Percentiles rank a stretch among this genome's conserved stretches.
These are phyloP conservation scores for Porites divaricata DNA, from an alignment of 92 coral and sea anemone species.

Conservation along the genomic window DNA sequence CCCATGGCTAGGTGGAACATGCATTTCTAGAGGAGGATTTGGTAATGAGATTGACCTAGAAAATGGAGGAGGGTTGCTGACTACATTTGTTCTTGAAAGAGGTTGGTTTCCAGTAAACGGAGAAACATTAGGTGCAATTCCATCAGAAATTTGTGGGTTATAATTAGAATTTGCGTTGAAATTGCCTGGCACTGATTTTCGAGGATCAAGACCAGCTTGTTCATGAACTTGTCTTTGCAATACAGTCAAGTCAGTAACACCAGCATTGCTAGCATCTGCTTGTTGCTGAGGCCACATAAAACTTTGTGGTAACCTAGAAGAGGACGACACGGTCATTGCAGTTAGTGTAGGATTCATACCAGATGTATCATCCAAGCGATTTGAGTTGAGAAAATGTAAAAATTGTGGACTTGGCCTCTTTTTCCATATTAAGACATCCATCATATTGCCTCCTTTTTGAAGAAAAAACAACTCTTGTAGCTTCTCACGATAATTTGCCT, in stretches of 20 bases:
- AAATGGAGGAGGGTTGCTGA: constrained; percentile 61
- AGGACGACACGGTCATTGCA: constrained; percentile 61
- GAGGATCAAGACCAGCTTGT: constrained; percentile 83
- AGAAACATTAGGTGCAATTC: constrained; percentile 87
- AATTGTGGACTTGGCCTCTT: constrained; percentile 82
- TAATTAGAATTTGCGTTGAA: constrained; percentile 68
- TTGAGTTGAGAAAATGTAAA: constrained; percentile 70
- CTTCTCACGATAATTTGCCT: constrained; percentile 84
- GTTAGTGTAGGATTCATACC: constrained; percentile 66
- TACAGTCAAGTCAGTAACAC: constrained; percentile 59
- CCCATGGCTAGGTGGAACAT: constrained; percentile 16
- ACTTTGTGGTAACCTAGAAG: constrained; percentile 50
- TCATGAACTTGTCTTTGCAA: constrained; percentile 77
- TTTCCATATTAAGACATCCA: constrained; percentile 88
- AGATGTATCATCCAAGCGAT: constrained; percentile 86
- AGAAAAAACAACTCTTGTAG: constrained; percentile 94
- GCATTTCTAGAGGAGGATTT: constrained; percentile 49
- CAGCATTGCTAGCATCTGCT: constrained; percentile 48
- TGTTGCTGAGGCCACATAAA: constrained; percentile 67
- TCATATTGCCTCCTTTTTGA: constrained; percentile 90
- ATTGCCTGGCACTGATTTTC: constrained; percentile 54
- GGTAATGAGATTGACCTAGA: constrained; percentile 83
- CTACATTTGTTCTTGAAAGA: constrained; percentile 57
- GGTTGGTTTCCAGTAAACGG: constrained; percentile 85
- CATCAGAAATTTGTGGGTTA: constrained; percentile 63